Evolutionary conservation across 2,888 invertebrate genomes (phyloP), one percentile per base, ranked within the genome.

Genomic region (Seira sanloemensis): DNA sequence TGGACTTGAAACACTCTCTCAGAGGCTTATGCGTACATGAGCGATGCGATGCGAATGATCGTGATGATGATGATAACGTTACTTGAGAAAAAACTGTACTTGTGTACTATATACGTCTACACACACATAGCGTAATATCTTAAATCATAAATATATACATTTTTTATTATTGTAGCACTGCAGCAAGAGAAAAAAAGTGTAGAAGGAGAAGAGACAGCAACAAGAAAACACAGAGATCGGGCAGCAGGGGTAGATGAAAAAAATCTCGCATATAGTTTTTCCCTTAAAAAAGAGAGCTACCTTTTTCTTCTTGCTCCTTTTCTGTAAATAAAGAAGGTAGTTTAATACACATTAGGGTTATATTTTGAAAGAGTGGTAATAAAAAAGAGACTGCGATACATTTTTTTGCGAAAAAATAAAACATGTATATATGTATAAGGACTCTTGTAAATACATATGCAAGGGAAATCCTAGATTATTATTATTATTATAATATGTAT

Each of bases 1-100:
- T 37, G 37, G 5, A 7, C 12, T 37, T 4, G 37, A 7, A 7
- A 7, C 37, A 37, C 12, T 37, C 12, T 4, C 37, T 4, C 4
- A 37, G 37, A 37, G 37, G 12, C 5, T 12, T 37, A 7, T 37
- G 37, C 37, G 37, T 37, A 37, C 37, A 37, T 37, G 37, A 37
- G 37, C 37, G 37, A 37, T 37, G 37, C 37, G 37, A 37, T 37
- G 37, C 4, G 12, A 37, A n/a, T n/a, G n/a, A n/a, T n/a, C n/a
- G n/a, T n/a, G n/a, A n/a, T n/a, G 37, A 37, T 58, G 16, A 58
- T 58, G 58, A 58, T 58, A 58, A 58, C 58, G 58, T 58, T 58
- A 58, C 58, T 12, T 58, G n/a, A 18, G n/a, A 58, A 58, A 58
- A 58, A 58, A 58, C 58, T 58, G 58, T 58, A 58, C 58, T 58